phyloP scores from a whole-genome alignment of 2,113 vertebrate species.

The Caranx melampygus region DNA sequence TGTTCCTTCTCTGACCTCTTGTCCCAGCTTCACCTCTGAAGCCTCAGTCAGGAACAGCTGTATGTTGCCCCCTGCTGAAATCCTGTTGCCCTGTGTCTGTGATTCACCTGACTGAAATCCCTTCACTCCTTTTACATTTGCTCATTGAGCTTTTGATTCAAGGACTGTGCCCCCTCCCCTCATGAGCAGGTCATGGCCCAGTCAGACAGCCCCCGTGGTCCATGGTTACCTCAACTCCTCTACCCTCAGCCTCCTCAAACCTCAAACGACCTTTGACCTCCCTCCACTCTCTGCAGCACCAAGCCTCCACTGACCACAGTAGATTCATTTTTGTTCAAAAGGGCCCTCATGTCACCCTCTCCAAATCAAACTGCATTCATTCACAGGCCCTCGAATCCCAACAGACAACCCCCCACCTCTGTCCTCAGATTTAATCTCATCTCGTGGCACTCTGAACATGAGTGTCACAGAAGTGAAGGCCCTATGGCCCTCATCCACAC shows the following conservation, averaged over 20 bases:
- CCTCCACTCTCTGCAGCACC: slow-evolving; percentile 15
- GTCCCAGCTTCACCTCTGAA: not conserved
- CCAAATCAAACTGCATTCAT: slow-evolving; percentile 37
- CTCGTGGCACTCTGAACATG: slow-evolving; percentile 22
- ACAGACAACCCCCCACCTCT: not conserved
- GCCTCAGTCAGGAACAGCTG: slow-evolving; percentile 18
- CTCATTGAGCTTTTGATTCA: slow-evolving; percentile 17
- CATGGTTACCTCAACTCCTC: slow-evolving; percentile 9
- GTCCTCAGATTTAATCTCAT: slow-evolving; percentile 16
- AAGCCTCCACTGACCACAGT: slow-evolving; percentile 10
- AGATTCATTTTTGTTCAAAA: slow-evolving; percentile 19
- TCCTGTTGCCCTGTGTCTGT: not conserved
- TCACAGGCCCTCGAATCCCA: slow-evolving; percentile 15
- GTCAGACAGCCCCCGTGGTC: not conserved
- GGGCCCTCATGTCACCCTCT: slow-evolving; percentile 16
- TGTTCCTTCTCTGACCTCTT: slow-evolving; percentile 47
- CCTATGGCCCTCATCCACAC: not conserved
- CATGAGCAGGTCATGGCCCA: slow-evolving; percentile 11
- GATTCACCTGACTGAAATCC: slow-evolving; percentile 8
- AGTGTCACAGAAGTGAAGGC: slow-evolving; percentile 10
- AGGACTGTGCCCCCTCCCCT: slow-evolving; percentile 1
- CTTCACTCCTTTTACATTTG: slow-evolving; percentile 1
- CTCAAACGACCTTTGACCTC: slow-evolving; percentile 24
- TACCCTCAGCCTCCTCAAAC: not conserved
- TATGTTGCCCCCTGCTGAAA: slow-evolving; percentile 45